Conservation (phyloP, 2,113 vertebrate species). For the Baryphthengus martii region DNA sequence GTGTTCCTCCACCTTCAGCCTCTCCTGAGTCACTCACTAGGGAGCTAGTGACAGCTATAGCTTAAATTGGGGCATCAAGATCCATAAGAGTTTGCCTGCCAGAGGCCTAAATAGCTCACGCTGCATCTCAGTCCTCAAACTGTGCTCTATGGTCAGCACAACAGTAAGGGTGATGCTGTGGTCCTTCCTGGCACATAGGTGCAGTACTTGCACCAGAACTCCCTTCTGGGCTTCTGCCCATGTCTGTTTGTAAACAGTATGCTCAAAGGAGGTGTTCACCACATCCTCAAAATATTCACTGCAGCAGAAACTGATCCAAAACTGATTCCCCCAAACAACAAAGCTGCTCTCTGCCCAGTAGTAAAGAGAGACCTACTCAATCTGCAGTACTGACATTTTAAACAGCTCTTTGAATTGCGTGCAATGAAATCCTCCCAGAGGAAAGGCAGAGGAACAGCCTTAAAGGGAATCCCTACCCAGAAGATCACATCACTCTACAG, state of each 20-base stretch:
- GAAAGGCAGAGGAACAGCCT: neutral
- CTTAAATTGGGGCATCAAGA: neutral
- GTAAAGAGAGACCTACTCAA: neutral
- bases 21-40: neutral
- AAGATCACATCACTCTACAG: neutral
- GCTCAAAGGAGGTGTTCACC: neutral
- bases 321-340: neutral
- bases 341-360: neutral
- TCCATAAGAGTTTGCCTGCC: neutral
- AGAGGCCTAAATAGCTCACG: neutral
- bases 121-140: neutral
- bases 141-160: neutral
- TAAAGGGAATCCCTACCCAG: neutral
- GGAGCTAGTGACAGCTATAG: neutral
- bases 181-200: neutral
- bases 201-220: neutral
- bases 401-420: neutral
- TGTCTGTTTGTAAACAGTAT: neutral
- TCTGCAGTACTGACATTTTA: neutral
- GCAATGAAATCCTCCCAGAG: neutral
- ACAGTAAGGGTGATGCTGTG: accelerated
- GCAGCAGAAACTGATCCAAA: neutral
- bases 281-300: neutral
- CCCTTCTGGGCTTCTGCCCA: neutral
- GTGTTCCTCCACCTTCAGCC: neutral